Evolutionary conservation across 2,888 invertebrate genomes (phyloP).

Genomic region (Chrysina gloriosa): DNA sequence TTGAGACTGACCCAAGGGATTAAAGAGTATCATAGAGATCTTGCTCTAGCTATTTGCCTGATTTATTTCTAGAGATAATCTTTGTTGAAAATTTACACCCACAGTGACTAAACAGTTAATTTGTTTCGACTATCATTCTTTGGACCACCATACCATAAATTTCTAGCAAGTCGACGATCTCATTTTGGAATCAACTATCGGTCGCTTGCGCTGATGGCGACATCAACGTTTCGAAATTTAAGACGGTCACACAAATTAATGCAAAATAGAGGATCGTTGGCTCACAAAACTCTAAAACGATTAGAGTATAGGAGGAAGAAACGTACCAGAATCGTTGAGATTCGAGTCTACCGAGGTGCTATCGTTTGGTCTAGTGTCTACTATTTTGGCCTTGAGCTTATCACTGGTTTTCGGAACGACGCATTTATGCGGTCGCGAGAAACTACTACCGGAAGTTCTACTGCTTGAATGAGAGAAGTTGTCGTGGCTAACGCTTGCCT

Average conservation of each 20-base stretch:
- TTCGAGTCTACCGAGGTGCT: slow-evolving; percentile 67
- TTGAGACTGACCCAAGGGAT: too few species aligned
- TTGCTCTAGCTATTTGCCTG: too few species aligned
- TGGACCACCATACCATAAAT: too few species aligned
- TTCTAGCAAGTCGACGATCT: too few species aligned
- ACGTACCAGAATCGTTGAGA: slow-evolving; percentile 73
- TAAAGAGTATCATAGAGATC: too few species aligned
- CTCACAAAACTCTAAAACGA: slow-evolving; percentile 40
- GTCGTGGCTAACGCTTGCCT: slow-evolving; percentile 63
- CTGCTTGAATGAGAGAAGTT: slow-evolving; percentile 60
- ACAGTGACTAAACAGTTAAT: too few species aligned
- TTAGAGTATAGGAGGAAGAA: slow-evolving; percentile 73
- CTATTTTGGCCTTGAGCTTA: slow-evolving; percentile 63
- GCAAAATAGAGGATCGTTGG: slow-evolving; percentile 43
- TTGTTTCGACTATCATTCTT: background rate
- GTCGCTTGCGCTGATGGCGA: too few species aligned
- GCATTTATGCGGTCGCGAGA: slow-evolving; percentile 58
- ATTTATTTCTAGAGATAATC: too few species aligned
- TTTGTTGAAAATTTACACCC: too few species aligned
- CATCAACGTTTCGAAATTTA: too few species aligned
- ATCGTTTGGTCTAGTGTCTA: slow-evolving; percentile 61
- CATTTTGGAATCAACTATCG: too few species aligned
- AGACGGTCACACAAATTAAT: too few species aligned
- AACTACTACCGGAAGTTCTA: slow-evolving; percentile 60
- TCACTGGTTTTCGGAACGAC: slow-evolving; percentile 58